A percentile compares a stretch with the other conserved stretches of the same genome.
These are phyloP conservation scores for Calliopsis andreniformis DNA, from an alignment of 1,140 invertebrate species.

Conservation along the genomic window DNA sequence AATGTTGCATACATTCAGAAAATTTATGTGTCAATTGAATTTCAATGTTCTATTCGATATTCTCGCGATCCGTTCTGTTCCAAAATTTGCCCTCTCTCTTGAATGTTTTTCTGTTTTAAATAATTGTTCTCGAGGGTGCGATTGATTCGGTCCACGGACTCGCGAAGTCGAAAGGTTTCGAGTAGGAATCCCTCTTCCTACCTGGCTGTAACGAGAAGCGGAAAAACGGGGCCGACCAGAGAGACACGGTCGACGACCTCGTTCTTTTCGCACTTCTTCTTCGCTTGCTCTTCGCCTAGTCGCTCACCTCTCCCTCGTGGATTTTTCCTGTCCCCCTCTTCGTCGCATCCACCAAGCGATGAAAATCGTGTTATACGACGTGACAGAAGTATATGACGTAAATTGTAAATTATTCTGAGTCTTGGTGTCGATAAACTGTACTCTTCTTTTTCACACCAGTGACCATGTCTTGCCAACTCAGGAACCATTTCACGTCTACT, in stretches of 20 bases:
- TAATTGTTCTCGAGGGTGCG: slow-evolving; percentile 30
- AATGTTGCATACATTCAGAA: neutral
- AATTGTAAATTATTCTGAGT: slow-evolving; percentile 15
- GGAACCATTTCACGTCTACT: too few relatives aligned
- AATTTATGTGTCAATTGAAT: neutral
- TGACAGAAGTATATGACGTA: neutral
- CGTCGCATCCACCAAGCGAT: neutral
- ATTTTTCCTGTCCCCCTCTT: neutral
- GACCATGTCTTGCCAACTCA: neutral
- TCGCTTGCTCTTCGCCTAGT: neutral
- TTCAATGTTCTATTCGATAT: too few relatives aligned
- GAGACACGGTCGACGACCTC: slow-evolving; percentile 44
- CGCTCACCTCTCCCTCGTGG: neutral
- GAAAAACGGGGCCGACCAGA: slow-evolving; percentile 20
- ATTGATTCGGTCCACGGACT: slow-evolving; percentile 17
- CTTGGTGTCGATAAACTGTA: neutral
- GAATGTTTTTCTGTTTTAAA: slow-evolving; percentile 15
- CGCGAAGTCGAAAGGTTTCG: slow-evolving; percentile 10
- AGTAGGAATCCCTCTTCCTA: slow-evolving; percentile 5
- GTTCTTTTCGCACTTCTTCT: slow-evolving; percentile 19
- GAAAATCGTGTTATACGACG: slow-evolving; percentile 3
- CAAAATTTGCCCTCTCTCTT: neutral
- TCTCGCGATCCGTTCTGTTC: neutral
- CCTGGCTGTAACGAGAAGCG: slow-evolving; percentile 28
- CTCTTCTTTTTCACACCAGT: neutral